These are phyloP conservation scores for Bombus confusus DNA, from an alignment of 1,140 invertebrate genomes.

Conservation along the genomic window DNA sequence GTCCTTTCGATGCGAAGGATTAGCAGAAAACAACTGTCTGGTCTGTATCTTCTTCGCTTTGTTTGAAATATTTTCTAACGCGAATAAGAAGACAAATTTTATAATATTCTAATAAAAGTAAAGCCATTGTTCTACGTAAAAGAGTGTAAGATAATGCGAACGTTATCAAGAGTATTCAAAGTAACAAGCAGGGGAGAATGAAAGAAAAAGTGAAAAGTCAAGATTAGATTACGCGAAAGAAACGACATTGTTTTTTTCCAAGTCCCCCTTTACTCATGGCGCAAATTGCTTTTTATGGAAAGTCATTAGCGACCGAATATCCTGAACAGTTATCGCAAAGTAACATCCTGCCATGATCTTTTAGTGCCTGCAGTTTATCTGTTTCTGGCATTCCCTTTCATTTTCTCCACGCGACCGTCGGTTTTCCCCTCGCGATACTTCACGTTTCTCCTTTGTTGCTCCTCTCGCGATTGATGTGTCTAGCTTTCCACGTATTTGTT, in stretches of 20 bases:
- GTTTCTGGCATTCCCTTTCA: constrained; percentile 33
- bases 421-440: neutral
- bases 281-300: constrained; percentile 48
- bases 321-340: constrained; percentile 17
- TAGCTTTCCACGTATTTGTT: neutral
- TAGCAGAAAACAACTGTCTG: constrained; percentile 30
- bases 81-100: neutral
- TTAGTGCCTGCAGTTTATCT: constrained; percentile 31
- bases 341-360: constrained; percentile 33
- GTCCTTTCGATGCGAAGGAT: neutral
- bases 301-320: constrained; percentile 43
- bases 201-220: neutral
- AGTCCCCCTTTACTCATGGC: neutral
- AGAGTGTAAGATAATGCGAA: neutral
- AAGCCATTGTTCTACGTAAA: too few relatives aligned
- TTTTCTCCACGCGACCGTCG: constrained; percentile 10
- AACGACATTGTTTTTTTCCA: neutral
- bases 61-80: too few relatives aligned
- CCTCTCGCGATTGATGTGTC: neutral
- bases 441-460: neutral
- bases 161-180: neutral
- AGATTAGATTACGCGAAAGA: neutral
- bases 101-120: neutral
- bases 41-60: constrained; percentile 14
- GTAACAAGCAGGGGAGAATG: too few relatives aligned